Conservation (phyloP, 2,888 invertebrate species). For the Entomobrya multifasciata region DNA sequence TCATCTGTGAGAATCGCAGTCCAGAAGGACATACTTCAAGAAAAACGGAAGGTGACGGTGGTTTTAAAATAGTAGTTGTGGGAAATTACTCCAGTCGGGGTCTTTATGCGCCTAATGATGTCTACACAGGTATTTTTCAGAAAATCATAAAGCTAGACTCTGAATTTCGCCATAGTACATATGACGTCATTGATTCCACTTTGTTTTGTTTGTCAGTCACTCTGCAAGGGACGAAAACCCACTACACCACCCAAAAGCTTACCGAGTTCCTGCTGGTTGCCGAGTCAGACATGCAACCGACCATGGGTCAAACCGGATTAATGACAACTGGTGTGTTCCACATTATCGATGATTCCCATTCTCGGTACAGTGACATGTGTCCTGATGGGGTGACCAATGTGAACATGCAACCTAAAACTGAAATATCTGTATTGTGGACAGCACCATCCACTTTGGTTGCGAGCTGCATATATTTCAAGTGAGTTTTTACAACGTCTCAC, state of each 20-base stretch:
- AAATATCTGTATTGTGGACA: conserved; percentile 91
- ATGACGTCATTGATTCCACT: no score
- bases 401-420: conserved; percentile 89
- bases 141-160: no score
- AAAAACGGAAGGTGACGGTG: conserved; percentile 78
- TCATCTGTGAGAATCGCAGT: conserved; percentile 76
- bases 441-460: conserved; percentile 85
- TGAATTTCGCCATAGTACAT: no score
- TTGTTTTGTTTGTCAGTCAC: conserved; percentile 80
- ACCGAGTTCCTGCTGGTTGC: conserved; percentile 89
- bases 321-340: conserved; percentile 83
- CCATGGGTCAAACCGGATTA: conserved; percentile 82
- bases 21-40: conserved; percentile 77
- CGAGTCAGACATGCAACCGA: conserved; percentile 83
- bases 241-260: conserved; percentile 83
- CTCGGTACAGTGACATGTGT: conserved; percentile 91
- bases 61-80: conserved; percentile 73
- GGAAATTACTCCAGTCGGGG: conserved; percentile 72
- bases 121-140: conserved; percentile 79
- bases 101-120: conserved; percentile 78
- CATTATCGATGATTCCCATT: conserved; percentile 88
- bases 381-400: conserved; percentile 92
- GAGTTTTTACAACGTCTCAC: conserved; percentile 31
- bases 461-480: conserved; percentile 83
- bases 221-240: conserved; percentile 81